Evolutionary conservation across 1,140 invertebrate genomes (phyloP).

Genomic region (Ptiloglossa arizonensis): DNA sequence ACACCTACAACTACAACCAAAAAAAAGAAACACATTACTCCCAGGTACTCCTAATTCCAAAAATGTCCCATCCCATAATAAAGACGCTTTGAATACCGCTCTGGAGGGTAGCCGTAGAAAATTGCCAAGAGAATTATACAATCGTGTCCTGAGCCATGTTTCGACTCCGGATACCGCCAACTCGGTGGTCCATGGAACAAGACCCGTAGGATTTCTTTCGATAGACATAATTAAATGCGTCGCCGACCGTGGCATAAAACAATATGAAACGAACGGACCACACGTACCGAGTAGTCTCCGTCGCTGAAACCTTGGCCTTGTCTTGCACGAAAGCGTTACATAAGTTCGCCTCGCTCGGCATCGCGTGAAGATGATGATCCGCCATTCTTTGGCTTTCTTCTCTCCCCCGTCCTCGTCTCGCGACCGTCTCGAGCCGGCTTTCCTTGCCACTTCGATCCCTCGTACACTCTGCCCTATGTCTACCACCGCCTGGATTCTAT

Average conservation of each 20-base stretch:
- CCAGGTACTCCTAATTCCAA: no score
- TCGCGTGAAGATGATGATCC: conserved; percentile 64
- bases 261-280: conserved; percentile 46
- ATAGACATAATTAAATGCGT: conserved; percentile 48
- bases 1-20: no score
- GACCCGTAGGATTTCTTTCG: conserved; percentile 28
- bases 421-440: conserved; percentile 19
- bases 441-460: conserved; percentile 29
- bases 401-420: neutral
- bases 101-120: no score
- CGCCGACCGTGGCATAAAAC: conserved; percentile 43
- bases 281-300: conserved; percentile 26
- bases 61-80: no score
- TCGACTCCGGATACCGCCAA: conserved; percentile 13
- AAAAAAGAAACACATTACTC: no score
- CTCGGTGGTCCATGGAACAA: conserved; percentile 40
- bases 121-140: neutral
- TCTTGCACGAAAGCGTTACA: conserved; percentile 68
- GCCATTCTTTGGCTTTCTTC: conserved; percentile 26
- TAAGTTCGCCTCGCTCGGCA: conserved; percentile 65
- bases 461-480: neutral
- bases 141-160: neutral
- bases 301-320: conserved; percentile 70
- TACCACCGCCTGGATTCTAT: neutral
- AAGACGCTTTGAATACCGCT: no score